Conservation (phyloP, 2,888 invertebrate genomes). For the Tetheella fluctuosa region DNA sequence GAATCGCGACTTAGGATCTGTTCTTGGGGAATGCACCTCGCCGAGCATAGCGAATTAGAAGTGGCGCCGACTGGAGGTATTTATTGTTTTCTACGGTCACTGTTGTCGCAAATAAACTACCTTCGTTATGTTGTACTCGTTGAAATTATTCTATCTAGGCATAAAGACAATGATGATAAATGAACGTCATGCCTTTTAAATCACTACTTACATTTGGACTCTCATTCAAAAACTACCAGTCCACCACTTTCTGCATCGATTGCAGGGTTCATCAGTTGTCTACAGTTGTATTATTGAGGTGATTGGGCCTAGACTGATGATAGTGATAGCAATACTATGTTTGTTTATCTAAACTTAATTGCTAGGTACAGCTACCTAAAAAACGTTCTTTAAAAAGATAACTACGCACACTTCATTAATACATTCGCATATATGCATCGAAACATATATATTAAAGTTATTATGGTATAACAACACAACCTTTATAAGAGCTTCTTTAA, state of each 20-base stretch:
- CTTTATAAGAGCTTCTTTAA: not conserved
- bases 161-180: no score
- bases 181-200: no score
- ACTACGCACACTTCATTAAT: not conserved
- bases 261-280: no score
- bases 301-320: no score
- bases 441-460: conserved; percentile 31
- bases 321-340: no score
- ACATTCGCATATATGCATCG: not conserved
- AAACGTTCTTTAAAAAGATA: not conserved
- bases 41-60: conserved; percentile 72
- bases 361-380: no score
- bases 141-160: not conserved
- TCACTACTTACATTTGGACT: no score
- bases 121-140: conserved; percentile 11
- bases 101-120: conserved; percentile 42
- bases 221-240: no score
- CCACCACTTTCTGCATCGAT: no score
- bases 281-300: no score
- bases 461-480: conserved; percentile 27
- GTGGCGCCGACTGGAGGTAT: conserved; percentile 68
- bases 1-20: conserved; percentile 71
- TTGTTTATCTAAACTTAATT: no score
- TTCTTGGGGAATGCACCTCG: conserved; percentile 45
- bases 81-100: conserved; percentile 64